These are phyloP conservation scores for Ferrisia virgata DNA, from an alignment of 2,888 invertebrate species.

Conservation along the genomic window DNA sequence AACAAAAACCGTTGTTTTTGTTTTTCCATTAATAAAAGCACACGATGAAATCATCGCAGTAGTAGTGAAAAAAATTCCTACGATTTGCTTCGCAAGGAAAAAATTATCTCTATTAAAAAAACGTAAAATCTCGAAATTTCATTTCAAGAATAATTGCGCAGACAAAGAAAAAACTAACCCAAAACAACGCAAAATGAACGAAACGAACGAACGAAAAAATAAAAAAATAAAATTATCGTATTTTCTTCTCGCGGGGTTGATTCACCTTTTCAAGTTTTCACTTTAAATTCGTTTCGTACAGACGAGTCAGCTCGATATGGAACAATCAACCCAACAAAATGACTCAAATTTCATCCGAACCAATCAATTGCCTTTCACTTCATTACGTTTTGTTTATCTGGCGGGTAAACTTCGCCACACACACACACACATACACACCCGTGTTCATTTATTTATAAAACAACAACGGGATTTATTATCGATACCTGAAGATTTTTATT, in stretches of 20 bases:
- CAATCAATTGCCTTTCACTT: background rate
- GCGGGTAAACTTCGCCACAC: background rate
- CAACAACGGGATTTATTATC: background rate
- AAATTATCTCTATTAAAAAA: background rate
- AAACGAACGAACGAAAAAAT: background rate
- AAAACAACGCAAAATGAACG: no score
- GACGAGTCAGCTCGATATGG: background rate
- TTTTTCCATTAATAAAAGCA: background rate
- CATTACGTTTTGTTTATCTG: slow-evolving; percentile 1
- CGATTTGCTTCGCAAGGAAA: background rate
- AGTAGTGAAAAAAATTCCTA: background rate
- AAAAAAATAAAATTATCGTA: background rate
- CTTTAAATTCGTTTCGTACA: no score
- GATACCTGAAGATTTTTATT: background rate
- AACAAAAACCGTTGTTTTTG: background rate
- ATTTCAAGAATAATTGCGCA: background rate
- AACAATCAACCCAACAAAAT: background rate
- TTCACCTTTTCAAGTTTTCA: background rate
- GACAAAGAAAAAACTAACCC: background rate
- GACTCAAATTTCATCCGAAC: background rate
- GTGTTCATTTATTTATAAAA: background rate
- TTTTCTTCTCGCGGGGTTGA: background rate
- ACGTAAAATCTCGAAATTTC: background rate
- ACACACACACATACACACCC: background rate
- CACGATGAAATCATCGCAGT: background rate